phyloP scores from a whole-genome alignment of 2,888 invertebrate genomes.

The Elegia similella region DNA sequence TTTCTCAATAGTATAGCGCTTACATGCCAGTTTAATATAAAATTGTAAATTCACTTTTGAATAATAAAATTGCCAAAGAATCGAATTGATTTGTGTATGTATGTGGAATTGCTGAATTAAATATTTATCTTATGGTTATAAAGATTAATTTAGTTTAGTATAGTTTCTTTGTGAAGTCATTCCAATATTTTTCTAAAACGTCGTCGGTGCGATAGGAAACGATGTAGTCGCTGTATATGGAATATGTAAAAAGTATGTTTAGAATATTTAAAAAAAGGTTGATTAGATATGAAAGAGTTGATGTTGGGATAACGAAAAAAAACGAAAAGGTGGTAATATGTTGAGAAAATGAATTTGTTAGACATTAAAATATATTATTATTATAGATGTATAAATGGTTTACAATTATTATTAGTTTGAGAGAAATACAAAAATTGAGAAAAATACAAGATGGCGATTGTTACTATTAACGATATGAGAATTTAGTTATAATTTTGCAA shows the following conservation, averaged over 20 bases:
- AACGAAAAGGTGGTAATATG: constrained; percentile 68
- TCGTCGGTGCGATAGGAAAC: constrained; percentile 63
- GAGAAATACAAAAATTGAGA: constrained; percentile 68
- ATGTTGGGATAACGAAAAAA: constrained; percentile 67
- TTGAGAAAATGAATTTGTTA: constrained; percentile 80
- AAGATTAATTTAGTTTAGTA: constrained; percentile 39
- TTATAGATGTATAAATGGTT: constrained; percentile 80
- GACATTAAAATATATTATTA: constrained; percentile 80
- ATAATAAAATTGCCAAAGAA: constrained; percentile 79
- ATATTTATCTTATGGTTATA: constrained; percentile 43
- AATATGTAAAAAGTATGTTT: constrained; percentile 76
- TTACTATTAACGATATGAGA: constrained; percentile 81
- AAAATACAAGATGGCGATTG: constrained; percentile 76
- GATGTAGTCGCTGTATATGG: constrained; percentile 69
- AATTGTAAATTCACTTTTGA: constrained; percentile 81
- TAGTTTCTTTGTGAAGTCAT: constrained; percentile 57
- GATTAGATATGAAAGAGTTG: constrained; percentile 72
- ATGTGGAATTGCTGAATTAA: constrained; percentile 56
- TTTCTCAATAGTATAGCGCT: constrained; percentile 71
- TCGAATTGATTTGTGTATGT: constrained; percentile 62
- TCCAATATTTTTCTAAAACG: constrained; percentile 75
- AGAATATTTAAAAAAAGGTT: constrained; percentile 71
- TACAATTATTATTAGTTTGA: constrained; percentile 77
- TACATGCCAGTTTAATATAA: constrained; percentile 58
- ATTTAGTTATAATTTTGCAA: constrained; percentile 82